Percentiles rank a stretch among this genome's conserved stretches.
Evolutionary conservation across 1,140 invertebrate species (phyloP).

Genomic region (Oryctes rhinoceros): DNA sequence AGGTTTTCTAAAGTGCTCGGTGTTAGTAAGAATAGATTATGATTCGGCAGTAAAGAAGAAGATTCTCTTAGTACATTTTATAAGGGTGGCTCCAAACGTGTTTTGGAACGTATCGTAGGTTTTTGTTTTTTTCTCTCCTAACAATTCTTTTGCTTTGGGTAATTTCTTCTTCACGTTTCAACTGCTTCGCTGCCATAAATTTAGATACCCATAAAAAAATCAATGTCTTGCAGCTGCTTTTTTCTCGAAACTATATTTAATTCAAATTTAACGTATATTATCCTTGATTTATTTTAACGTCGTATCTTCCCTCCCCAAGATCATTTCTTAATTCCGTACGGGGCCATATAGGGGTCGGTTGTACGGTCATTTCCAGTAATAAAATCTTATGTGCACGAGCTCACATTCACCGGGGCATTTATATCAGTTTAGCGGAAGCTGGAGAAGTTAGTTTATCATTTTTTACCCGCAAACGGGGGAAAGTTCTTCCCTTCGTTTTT

Average conservation of each 20-base stretch:
- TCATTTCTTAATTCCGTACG: background rate
- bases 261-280: background rate
- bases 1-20: no score
- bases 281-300: background rate
- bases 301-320: background rate
- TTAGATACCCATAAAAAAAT: no score
- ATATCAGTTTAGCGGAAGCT: background rate
- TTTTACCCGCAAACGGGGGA: background rate
- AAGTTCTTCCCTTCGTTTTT: background rate
- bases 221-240: no score
- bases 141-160: no score
- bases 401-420: background rate
- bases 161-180: no score
- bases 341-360: slow-evolving; percentile 7
- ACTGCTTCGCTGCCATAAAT: no score
- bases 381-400: background rate
- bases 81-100: no score
- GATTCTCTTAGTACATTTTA: no score
- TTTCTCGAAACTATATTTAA: background rate
- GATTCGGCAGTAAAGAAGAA: no score
- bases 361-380: background rate
- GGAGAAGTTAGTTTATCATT: slow-evolving; percentile 1
- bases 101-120: no score
- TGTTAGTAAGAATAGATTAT: no score
- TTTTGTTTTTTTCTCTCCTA: no score